phyloP scores from a whole-genome alignment of 1,140 invertebrate genomes.

The Panagrolaimus sp. region DNA sequence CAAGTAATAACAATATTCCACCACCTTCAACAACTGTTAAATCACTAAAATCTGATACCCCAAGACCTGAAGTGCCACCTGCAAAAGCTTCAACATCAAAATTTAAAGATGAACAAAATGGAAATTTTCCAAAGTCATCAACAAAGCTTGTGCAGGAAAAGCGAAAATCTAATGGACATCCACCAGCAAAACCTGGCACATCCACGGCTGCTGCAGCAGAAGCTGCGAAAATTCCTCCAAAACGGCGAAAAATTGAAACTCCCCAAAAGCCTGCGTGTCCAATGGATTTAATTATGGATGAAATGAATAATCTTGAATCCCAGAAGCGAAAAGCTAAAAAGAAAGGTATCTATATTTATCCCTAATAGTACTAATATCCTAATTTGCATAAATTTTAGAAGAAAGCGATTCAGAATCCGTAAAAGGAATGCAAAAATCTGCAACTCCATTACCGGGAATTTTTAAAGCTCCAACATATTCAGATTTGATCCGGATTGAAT shows the following conservation, averaged over 20 bases:
- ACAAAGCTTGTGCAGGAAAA: too few relatives aligned
- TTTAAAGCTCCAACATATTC: background rate
- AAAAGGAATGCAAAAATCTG: background rate
- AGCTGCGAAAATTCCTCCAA: background rate
- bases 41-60: too few relatives aligned
- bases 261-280: background rate
- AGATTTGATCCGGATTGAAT: slow-evolving; percentile 9
- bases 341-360: background rate
- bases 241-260: background rate
- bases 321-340: slow-evolving; percentile 2
- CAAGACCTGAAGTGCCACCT: too few relatives aligned
- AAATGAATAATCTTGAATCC: slow-evolving; percentile 3
- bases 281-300: slow-evolving; percentile 1
- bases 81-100: too few relatives aligned
- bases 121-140: too few relatives aligned
- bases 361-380: background rate
- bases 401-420: background rate
- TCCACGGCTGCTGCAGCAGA: background rate
- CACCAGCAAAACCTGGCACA: background rate
- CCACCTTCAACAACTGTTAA: too few relatives aligned
- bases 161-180: background rate
- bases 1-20: too few relatives aligned
- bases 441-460: background rate
- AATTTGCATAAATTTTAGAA: background rate
- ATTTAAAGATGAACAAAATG: too few relatives aligned